These are phyloP conservation scores for Ormyrus labotus DNA, from an alignment of 2,888 invertebrate species.

Conservation along the genomic window DNA sequence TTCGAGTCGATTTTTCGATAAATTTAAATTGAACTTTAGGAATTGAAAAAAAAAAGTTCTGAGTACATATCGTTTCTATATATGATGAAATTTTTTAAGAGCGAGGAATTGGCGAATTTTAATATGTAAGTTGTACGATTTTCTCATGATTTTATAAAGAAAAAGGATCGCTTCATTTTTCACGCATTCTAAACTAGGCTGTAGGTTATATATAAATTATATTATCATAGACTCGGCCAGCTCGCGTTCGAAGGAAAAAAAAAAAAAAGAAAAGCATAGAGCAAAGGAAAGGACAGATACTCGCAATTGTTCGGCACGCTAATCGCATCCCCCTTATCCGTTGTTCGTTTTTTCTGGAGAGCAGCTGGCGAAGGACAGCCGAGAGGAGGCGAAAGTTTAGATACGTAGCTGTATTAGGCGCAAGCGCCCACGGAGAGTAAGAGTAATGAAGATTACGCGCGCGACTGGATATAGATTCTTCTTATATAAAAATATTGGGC, in stretches of 20 bases:
- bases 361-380: conserved; percentile 4
- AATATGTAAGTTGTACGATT: conserved; percentile 17
- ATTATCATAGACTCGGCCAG: conserved; percentile 4
- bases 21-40: conserved; percentile 16
- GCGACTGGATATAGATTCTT: conserved; percentile 39
- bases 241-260: conserved; percentile 19
- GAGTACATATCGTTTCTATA: conserved; percentile 19
- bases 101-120: conserved; percentile 44
- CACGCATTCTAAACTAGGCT: conserved; percentile 48
- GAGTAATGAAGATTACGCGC: conserved; percentile 14
- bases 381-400: conserved; percentile 7
- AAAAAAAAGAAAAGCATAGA: not conserved
- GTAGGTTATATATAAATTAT: conserved; percentile 3
- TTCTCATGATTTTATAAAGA: conserved; percentile 1
- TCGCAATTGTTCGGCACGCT: conserved; percentile 3
- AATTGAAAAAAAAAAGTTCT: conserved; percentile 31
- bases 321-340: not conserved
- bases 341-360: conserved; percentile 32
- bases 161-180: conserved; percentile 31
- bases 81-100: conserved; percentile 29
- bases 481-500: conserved; percentile 34
- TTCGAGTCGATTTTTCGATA: conserved; percentile 4
- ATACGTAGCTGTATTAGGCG: not conserved
- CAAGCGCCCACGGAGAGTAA: conserved; percentile 15
- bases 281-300: conserved; percentile 14